These are phyloP conservation scores for Notamacropus eugenii DNA, from an alignment of 2,797 vertebrate species.

Conservation along the genomic window DNA sequence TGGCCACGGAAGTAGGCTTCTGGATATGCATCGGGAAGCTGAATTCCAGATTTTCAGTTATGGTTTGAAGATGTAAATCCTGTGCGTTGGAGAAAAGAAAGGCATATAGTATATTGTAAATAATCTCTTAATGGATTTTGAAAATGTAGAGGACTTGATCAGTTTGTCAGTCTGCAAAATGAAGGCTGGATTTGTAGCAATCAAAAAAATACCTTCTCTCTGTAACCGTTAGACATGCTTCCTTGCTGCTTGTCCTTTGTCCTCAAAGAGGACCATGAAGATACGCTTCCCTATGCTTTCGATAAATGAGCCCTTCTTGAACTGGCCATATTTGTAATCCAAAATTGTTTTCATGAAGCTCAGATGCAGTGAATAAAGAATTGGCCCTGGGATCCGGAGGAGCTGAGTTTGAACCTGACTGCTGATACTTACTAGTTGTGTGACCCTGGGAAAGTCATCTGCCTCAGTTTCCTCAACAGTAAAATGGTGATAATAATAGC, in stretches of 20 bases:
- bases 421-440: neutral
- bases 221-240: neutral
- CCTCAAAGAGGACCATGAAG: neutral
- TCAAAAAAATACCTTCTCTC: constrained; percentile 3
- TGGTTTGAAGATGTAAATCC: constrained; percentile 70
- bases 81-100: constrained; percentile 61
- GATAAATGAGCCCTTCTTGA: neutral
- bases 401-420: neutral
- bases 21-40: constrained; percentile 62
- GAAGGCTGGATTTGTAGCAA: constrained; percentile 39
- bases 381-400: neutral
- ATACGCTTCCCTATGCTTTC: neutral
- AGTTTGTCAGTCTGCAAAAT: constrained; percentile 69
- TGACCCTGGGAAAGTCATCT: neutral
- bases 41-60: constrained; percentile 68
- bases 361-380: neutral
- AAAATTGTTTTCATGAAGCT: neutral
- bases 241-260: neutral
- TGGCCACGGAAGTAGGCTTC: constrained; percentile 64
- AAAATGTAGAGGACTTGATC: constrained; percentile 66
- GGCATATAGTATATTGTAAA: constrained; percentile 61
- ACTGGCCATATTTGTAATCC: neutral
- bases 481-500: neutral
- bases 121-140: constrained; percentile 70
- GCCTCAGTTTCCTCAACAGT: neutral